Conservation (phyloP, 2,888 invertebrate genomes). For the Drosophila aldrichi region DNA sequence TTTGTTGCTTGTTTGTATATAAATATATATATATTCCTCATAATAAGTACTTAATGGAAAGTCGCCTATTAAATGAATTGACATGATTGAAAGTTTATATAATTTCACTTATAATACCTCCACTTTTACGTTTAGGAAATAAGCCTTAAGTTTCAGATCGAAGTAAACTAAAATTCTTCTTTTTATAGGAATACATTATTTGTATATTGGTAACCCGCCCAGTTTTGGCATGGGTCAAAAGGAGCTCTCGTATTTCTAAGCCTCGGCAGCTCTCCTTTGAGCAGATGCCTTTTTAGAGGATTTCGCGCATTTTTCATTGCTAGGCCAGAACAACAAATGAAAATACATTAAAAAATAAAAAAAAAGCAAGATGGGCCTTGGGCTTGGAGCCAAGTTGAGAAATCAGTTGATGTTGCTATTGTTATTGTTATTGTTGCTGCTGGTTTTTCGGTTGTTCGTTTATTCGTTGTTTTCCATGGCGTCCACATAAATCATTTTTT, state of each 20-base stretch:
- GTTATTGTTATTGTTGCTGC: conserved; percentile 60
- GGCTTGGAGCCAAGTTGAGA: conserved; percentile 64
- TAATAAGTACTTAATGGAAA: background rate
- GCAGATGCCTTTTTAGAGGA: conserved; percentile 42
- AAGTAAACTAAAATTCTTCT: background rate
- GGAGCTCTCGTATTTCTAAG: conserved; percentile 6
- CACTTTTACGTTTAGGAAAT: background rate
- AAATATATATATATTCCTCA: background rate
- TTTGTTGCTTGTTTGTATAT: no score
- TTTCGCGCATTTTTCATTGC: conserved; percentile 63
- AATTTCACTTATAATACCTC: no score
- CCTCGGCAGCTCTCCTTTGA: background rate
- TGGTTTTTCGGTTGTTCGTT: conserved; percentile 12
- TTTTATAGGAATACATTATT: background rate
- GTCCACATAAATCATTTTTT: conserved; percentile 79
- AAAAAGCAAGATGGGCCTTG: conserved; percentile 1
- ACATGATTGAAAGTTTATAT: background rate
- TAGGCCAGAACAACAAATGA: conserved; percentile 42
- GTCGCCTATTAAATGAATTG: background rate
- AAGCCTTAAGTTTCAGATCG: background rate
- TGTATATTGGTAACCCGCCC: background rate
- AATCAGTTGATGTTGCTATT: conserved; percentile 77
- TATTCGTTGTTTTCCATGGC: conserved; percentile 52
- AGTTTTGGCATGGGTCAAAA: background rate
- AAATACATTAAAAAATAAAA: conserved; percentile 12